These are phyloP conservation scores for Synergus laeviventris DNA, from an alignment of 2,888 invertebrate genomes.

Conservation along the genomic window DNA sequence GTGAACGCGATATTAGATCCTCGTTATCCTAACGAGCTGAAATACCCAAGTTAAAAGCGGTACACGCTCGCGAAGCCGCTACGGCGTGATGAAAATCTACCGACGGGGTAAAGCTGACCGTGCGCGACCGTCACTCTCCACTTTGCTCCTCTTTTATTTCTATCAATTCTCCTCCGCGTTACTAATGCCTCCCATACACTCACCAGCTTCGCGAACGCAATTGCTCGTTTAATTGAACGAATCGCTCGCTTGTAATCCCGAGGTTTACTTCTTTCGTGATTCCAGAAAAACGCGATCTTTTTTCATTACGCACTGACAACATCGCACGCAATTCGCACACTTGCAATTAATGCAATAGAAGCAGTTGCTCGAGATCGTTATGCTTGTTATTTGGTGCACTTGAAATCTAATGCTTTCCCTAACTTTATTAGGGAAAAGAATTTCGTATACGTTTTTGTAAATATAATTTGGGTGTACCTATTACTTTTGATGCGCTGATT, in stretches of 20 bases:
- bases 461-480: too few relatives aligned
- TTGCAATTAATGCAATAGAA: conserved; percentile 19
- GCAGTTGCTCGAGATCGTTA: conserved; percentile 2
- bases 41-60: conserved; percentile 68
- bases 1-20: conserved; percentile 75
- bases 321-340: conserved; percentile 33
- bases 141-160: conserved; percentile 25
- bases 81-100: conserved; percentile 63
- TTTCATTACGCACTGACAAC: conserved; percentile 24
- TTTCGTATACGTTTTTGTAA: too few relatives aligned
- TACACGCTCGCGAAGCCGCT: conserved; percentile 57
- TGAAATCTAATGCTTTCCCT: too few relatives aligned
- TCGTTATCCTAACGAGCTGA: conserved; percentile 75
- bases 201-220: conserved; percentile 16
- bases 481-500: too few relatives aligned
- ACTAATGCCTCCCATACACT: conserved; percentile 17
- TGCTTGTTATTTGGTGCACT: too few relatives aligned
- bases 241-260: conserved; percentile 35
- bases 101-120: conserved; percentile 51
- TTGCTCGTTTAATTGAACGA: conserved; percentile 38
- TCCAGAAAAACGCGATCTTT: background rate
- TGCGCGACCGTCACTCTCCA: conserved; percentile 49
- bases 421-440: too few relatives aligned
- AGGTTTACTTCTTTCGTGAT: conserved; percentile 30
- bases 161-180: conserved; percentile 31